Conservation (phyloP, 1,140 invertebrate genomes). For the Philopotamus ludificatus region DNA sequence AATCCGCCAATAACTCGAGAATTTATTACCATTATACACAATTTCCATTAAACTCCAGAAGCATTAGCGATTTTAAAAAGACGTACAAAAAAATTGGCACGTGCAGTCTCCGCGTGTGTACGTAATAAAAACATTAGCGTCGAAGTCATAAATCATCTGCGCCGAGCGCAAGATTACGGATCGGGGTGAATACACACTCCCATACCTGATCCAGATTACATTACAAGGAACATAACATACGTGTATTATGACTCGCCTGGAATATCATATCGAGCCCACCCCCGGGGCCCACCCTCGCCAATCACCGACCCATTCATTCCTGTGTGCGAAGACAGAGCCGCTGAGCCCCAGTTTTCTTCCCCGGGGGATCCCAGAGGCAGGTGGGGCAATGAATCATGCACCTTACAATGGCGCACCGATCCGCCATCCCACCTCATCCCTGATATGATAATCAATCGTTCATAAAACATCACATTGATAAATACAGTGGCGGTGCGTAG, state of each 20-base stretch:
- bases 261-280: constrained; percentile 14
- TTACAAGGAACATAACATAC: constrained; percentile 36
- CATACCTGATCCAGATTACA: constrained; percentile 30
- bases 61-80: not conserved
- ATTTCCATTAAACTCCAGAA: too few relatives aligned
- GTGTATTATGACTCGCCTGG: constrained; percentile 5
- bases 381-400: constrained; percentile 41
- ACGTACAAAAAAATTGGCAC: not conserved
- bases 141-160: constrained; percentile 5
- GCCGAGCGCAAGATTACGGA: not conserved
- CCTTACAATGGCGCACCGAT: constrained; percentile 37
- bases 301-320: constrained; percentile 41
- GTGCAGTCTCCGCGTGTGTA: not conserved
- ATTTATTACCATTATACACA: too few relatives aligned
- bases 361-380: constrained; percentile 32
- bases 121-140: not conserved
- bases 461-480: constrained; percentile 43
- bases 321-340: constrained; percentile 40
- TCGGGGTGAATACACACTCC: not conserved
- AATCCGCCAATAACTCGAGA: too few relatives aligned
- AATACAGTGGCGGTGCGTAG: constrained; percentile 15
- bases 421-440: constrained; percentile 27
- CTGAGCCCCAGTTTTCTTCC: constrained; percentile 38
- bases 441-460: constrained; percentile 43
- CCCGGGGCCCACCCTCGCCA: constrained; percentile 17